Conservation (phyloP, 2,797 vertebrate genomes). For the Onychomys leucogaster region DNA sequence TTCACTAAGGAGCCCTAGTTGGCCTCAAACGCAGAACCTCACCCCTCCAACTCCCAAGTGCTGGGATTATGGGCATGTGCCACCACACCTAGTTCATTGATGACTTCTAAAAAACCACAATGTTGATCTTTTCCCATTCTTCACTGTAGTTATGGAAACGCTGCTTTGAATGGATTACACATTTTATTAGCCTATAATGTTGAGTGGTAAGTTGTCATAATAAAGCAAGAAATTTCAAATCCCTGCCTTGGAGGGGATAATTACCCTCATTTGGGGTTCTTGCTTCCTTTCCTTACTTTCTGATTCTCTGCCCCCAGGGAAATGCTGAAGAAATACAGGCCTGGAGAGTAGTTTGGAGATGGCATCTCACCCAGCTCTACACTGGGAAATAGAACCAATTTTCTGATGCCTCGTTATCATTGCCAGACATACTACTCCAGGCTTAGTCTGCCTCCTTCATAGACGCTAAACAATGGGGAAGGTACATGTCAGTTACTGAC, state of each 20-base stretch:
- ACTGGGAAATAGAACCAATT: not conserved
- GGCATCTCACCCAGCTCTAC: not conserved
- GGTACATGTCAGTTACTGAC: not conserved
- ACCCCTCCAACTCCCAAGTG: not conserved
- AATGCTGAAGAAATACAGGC: not conserved
- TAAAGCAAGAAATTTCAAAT: not conserved
- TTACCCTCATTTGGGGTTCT: not conserved
- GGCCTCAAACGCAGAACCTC: not conserved
- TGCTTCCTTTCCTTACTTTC: not conserved
- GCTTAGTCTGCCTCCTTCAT: not conserved
- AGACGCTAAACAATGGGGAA: not conserved
- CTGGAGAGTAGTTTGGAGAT: not conserved
- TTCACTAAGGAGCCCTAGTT: not conserved
- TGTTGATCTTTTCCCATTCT: not conserved
- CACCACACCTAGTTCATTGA: not conserved
- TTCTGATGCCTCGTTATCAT: not conserved
- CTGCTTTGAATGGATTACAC: not conserved
- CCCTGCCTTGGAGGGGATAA: not conserved
- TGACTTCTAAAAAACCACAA: not conserved
- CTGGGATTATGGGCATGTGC: not conserved
- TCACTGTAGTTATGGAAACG: not conserved
- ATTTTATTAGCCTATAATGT: not conserved
- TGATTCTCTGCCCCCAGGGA: not conserved
- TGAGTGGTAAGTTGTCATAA: not conserved
- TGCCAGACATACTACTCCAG: not conserved